Evolutionary conservation across 2,888 invertebrate species (phyloP).

Genomic region (Ganaspis brasiliensis): DNA sequence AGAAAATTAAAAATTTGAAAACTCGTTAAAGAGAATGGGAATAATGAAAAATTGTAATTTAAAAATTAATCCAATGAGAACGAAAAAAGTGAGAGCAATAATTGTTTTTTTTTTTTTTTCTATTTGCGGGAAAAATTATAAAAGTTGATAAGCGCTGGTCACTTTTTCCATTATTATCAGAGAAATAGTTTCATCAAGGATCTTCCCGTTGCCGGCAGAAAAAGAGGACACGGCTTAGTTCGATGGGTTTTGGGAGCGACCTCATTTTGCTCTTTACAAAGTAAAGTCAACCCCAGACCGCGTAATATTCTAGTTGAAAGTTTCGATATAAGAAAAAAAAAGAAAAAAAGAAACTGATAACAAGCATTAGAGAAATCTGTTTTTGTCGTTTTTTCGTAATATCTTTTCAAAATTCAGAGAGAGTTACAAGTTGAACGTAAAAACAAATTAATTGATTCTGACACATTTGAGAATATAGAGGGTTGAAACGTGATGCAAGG

Average conservation of each 20-base stretch:
- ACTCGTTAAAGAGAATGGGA: neutral
- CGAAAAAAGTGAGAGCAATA: slow-evolving; percentile 14
- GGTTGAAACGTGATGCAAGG: neutral
- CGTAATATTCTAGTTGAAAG: slow-evolving; percentile 3
- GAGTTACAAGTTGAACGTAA: neutral
- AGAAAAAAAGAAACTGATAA: slow-evolving; percentile 3
- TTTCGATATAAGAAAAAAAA: neutral
- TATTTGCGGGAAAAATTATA: slow-evolving; percentile 1
- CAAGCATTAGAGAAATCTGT: neutral
- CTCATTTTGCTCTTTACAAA: slow-evolving; percentile 11
- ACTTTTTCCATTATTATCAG: slow-evolving; percentile 24
- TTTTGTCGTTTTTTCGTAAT: neutral
- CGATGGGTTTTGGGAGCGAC: slow-evolving; percentile 11
- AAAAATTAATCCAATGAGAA: slow-evolving; percentile 11
- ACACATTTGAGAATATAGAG: neutral
- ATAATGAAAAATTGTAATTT: slow-evolving; percentile 8
- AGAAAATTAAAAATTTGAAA: slow-evolving; percentile 1
- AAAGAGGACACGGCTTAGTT: slow-evolving; percentile 25
- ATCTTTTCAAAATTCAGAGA: neutral
- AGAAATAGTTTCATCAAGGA: slow-evolving; percentile 30
- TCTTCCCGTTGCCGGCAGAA: neutral
- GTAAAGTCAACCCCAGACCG: slow-evolving; percentile 14
- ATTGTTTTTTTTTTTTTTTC: neutral
- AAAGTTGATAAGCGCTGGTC: slow-evolving; percentile 21
- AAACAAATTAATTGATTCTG: neutral